phyloP scores from a whole-genome alignment of 2,888 invertebrate species.

The Melikaiella ostensackeni region DNA sequence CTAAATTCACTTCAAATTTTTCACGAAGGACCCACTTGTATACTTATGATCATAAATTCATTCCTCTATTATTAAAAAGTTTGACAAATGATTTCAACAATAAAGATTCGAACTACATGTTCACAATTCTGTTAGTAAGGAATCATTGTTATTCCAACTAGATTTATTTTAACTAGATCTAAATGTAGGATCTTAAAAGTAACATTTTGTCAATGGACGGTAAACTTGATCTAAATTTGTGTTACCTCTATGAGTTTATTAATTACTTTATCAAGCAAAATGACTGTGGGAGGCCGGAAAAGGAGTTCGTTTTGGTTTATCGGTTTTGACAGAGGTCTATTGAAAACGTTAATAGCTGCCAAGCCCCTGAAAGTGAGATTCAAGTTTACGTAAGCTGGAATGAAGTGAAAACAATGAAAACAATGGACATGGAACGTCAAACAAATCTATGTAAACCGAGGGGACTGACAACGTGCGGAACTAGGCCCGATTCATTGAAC shows the following conservation, averaged over 20 bases:
- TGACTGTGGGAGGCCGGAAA: constrained; percentile 25
- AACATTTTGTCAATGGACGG: background rate
- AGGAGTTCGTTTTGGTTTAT: constrained; percentile 46
- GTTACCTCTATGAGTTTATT: background rate
- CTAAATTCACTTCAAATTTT: no score
- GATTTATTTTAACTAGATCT: no score
- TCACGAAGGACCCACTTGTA: no score
- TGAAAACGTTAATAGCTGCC: constrained; percentile 59
- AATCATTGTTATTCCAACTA: no score
- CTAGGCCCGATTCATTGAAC: constrained; percentile 64
- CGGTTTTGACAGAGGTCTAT: constrained; percentile 60
- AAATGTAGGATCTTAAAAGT: no score
- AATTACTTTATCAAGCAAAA: constrained; percentile 20
- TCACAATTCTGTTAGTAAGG: no score
- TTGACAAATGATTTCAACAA: no score
- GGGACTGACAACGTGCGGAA: constrained; percentile 56
- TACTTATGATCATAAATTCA: no score
- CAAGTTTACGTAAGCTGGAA: constrained; percentile 68
- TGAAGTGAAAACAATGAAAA: constrained; percentile 65
- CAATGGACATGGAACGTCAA: constrained; percentile 66
- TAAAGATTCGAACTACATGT: no score
- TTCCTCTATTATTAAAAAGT: no score
- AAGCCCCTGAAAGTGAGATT: constrained; percentile 63
- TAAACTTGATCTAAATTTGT: background rate
- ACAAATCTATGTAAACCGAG: constrained; percentile 68